Conservation (phyloP, 2,113 vertebrate genomes). For the Origma solitaria region DNA sequence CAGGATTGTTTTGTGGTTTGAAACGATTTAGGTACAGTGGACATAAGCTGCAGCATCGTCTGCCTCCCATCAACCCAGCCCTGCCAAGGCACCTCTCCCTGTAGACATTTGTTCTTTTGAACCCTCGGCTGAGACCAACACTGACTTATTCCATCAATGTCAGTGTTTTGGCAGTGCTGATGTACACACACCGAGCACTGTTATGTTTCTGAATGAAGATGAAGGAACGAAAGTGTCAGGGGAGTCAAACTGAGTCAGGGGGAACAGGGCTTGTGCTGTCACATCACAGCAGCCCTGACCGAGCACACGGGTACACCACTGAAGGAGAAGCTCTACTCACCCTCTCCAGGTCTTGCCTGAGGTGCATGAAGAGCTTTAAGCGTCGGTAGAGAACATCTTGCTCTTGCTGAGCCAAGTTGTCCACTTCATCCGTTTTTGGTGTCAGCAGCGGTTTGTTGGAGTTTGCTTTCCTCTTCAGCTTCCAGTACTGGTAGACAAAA, state of each 20-base stretch:
- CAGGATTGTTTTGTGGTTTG: neutral
- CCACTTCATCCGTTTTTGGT: constrained; percentile 91
- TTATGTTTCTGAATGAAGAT: neutral
- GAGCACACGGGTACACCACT: fast-evolving
- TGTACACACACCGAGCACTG: neutral
- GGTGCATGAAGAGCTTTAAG: constrained; percentile 94
- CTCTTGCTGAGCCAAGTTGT: constrained; percentile 95
- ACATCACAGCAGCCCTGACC: neutral
- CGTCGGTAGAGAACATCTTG: constrained; percentile 94
- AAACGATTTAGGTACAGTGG: neutral
- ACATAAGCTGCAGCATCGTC: neutral
- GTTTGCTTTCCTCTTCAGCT: constrained; percentile 91
- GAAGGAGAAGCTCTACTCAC: constrained; percentile 74
- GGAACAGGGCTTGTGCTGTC: neutral
- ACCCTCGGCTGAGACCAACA: neutral
- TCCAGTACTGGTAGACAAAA: constrained; percentile 98
- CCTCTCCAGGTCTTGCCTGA: constrained; percentile 95
- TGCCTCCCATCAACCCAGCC: neutral
- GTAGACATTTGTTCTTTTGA: neutral
- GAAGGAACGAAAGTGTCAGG: neutral
- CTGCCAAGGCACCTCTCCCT: neutral
- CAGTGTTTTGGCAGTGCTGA: neutral
- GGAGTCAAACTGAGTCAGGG: neutral
- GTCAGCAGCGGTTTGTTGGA: constrained; percentile 89
- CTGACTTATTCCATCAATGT: neutral